phyloP scores from a whole-genome alignment of 2,797 vertebrate species.

The Mormyrops boulengeri region DNA sequence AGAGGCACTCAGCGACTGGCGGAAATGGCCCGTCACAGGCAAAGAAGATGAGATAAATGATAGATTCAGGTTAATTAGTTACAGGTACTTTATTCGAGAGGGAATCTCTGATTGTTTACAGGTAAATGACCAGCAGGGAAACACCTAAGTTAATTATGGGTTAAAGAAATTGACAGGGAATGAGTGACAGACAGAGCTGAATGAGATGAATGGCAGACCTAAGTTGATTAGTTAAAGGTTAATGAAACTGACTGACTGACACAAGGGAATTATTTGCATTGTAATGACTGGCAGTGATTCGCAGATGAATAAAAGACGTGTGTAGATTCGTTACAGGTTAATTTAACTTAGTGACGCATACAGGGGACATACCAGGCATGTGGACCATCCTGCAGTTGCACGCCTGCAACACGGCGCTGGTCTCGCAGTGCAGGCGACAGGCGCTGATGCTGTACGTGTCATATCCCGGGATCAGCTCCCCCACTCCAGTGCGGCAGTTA shows the following conservation, averaged over 20 bases:
- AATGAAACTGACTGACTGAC: not conserved
- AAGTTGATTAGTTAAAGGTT: not conserved
- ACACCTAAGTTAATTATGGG: not conserved
- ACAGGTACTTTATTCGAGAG: not conserved
- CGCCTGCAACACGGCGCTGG: conserved; percentile 76
- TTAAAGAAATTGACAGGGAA: not conserved
- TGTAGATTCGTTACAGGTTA: not conserved
- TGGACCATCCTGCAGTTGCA: conserved; percentile 96
- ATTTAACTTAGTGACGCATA: not conserved
- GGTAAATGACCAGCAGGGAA: not conserved
- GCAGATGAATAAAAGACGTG: not conserved
- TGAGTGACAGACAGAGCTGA: not conserved
- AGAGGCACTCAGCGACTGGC: not conserved
- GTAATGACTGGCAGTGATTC: not conserved
- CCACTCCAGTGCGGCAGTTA: conserved; percentile 81
- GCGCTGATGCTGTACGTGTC: conserved; percentile 95
- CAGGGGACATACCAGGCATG: conserved; percentile 80
- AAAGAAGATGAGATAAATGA: not conserved
- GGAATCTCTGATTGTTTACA: not conserved
- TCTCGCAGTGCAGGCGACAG: conserved; percentile 90
- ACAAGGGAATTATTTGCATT: not conserved
- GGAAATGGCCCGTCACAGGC: not conserved
- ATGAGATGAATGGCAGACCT: not conserved
- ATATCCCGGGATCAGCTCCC: conserved; percentile 81
- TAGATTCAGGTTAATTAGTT: not conserved